Evolutionary conservation across 2,797 vertebrate species (phyloP).

Genomic region (Cyprinella venusta): DNA sequence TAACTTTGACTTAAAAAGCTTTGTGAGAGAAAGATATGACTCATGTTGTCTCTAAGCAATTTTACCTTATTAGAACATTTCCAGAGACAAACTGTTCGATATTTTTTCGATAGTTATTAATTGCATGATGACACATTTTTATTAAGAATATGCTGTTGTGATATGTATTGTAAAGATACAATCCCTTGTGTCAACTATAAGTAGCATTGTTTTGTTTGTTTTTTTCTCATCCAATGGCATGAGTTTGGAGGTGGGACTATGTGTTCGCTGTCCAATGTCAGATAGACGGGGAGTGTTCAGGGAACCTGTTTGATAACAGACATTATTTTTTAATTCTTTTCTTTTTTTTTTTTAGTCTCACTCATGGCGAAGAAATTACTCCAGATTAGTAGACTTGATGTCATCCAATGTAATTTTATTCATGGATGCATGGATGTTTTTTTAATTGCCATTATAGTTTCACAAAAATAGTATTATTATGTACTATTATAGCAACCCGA

Average conservation of each 20-base stretch:
- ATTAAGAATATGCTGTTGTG: background rate
- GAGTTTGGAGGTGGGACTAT: background rate
- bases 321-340: background rate
- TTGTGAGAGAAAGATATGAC: background rate
- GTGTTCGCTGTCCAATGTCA: background rate
- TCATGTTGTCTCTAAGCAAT: slow-evolving; percentile 29
- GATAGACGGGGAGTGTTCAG: background rate
- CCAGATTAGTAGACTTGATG: background rate
- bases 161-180: background rate
- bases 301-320: background rate
- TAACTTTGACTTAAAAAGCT: slow-evolving; percentile 13
- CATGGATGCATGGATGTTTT: no score
- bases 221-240: background rate
- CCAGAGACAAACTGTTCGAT: background rate
- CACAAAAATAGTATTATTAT: no score
- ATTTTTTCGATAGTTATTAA: background rate
- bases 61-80: slow-evolving; percentile 43
- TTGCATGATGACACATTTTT: background rate
- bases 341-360: background rate
- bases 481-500: no score
- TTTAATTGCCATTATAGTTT: no score
- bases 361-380: background rate
- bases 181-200: background rate
- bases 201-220: background rate
- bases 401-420: no score